These are phyloP conservation scores for Herminia tarsipennalis DNA, from an alignment of 2,888 invertebrate genomes.

Conservation along the genomic window DNA sequence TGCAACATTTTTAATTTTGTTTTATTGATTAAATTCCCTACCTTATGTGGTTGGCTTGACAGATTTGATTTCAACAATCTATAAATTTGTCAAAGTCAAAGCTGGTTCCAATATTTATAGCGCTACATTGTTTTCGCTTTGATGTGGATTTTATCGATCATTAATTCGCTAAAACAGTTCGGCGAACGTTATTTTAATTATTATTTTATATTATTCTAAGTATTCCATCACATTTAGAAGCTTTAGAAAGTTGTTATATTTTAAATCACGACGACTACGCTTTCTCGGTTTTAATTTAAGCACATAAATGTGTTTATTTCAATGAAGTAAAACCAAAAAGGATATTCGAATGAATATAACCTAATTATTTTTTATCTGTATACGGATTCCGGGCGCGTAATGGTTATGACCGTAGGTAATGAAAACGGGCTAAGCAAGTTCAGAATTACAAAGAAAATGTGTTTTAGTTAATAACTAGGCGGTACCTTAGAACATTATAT, in stretches of 20 bases:
- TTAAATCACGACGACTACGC: conserved; percentile 28
- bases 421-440: conserved; percentile 26
- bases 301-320: conserved; percentile 15
- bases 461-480: conserved; percentile 45
- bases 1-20: no score
- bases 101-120: no score
- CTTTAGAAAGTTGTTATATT: conserved; percentile 54
- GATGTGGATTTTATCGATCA: conserved; percentile 11
- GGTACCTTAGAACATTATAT: conserved; percentile 36
- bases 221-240: conserved; percentile 30
- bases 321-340: not conserved
- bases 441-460: conserved; percentile 32
- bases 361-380: conserved; percentile 28
- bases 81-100: no score
- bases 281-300: conserved; percentile 34
- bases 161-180: conserved; percentile 10
- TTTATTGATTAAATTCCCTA: no score
- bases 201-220: conserved; percentile 34
- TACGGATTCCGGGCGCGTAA: conserved; percentile 16
- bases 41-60: no score
- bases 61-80: no score
- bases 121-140: no score
- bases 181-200: conserved; percentile 18
- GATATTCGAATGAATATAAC: conserved; percentile 6
- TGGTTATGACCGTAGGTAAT: conserved; percentile 23